phyloP scores from a whole-genome alignment of 1,140 invertebrate genomes.

The Zaprionus taronus region DNA sequence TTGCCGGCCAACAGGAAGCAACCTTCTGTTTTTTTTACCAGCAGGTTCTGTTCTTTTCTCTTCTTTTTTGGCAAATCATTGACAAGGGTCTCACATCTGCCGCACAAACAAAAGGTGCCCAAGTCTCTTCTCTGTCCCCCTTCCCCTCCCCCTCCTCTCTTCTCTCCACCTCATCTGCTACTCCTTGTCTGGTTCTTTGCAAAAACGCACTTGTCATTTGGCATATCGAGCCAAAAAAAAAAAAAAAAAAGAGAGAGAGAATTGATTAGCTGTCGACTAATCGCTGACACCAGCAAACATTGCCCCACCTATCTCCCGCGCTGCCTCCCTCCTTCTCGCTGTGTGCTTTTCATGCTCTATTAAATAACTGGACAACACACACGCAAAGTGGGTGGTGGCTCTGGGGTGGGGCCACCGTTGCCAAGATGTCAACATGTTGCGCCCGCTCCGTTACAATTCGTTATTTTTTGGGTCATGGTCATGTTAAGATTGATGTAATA shows the following conservation, averaged over 20 bases:
- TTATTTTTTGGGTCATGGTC: conserved; percentile 1
- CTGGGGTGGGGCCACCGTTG: conserved; percentile 35
- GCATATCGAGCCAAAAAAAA: conserved; percentile 4
- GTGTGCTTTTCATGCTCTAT: conserved; percentile 73
- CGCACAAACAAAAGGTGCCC: conserved; percentile 27
- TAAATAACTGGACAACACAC: conserved; percentile 57
- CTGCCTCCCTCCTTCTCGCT: conserved; percentile 12
- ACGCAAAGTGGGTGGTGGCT: conserved; percentile 37
- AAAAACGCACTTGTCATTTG: conserved; percentile 69
- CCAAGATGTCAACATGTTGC: conserved; percentile 7
- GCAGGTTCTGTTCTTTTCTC: neutral
- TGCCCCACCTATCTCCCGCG: conserved; percentile 25
- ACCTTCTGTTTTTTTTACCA: conserved; percentile 34
- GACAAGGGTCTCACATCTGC: conserved; percentile 77
- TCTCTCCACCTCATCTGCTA: neutral
- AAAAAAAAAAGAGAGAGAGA: conserved; percentile 9
- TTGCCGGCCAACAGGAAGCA: conserved; percentile 72
- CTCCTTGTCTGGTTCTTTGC: conserved; percentile 33
- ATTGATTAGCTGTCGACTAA: conserved; percentile 81
- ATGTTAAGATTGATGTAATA: conserved; percentile 16
- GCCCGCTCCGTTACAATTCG: conserved; percentile 2
- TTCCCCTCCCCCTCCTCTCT: too few species aligned
- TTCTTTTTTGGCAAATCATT: conserved; percentile 36
- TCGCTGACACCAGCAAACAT: conserved; percentile 64
- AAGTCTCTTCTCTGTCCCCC: neutral